phyloP scores from a whole-genome alignment of 37 sponge, comb jelly and placozoan genomes.

The Axinella damicornis region DNA sequence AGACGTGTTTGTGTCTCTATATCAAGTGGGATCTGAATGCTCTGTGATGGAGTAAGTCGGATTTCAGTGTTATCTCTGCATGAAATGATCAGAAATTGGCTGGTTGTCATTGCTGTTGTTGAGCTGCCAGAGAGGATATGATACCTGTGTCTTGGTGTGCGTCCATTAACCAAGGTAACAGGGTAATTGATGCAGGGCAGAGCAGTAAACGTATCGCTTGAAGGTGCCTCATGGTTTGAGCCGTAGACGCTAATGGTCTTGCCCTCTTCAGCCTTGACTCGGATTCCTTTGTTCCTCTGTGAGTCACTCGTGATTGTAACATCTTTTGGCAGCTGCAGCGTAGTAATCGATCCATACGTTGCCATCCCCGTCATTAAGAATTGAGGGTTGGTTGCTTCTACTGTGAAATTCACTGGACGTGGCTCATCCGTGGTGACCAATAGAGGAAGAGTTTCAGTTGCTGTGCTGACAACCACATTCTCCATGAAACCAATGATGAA shows the following conservation, averaged over 20 bases:
- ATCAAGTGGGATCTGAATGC: slow-evolving; percentile 6
- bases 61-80: not conserved
- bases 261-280: slow-evolving; percentile 18
- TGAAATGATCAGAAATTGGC: not conserved
- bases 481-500: slow-evolving; percentile 25
- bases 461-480: too few species aligned
- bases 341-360: not conserved
- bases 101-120: too few species aligned
- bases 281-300: slow-evolving; percentile 47
- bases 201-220: slow-evolving; percentile 60
- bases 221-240: not conserved
- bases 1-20: not conserved
- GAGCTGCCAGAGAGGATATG: too few species aligned
- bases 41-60: slow-evolving; percentile 5
- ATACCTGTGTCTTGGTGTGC: too few species aligned
- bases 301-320: not conserved
- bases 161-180: not conserved
- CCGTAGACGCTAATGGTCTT: slow-evolving; percentile 51
- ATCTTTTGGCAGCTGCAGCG: not conserved
- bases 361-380: not conserved
- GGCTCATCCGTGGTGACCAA: slow-evolving; percentile 20
- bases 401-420: slow-evolving; percentile 14
- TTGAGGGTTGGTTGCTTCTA: not conserved
- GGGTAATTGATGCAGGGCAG: slow-evolving; percentile 22
- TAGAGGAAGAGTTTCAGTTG: not conserved